A percentile compares a stretch with the other conserved stretches of the same genome.
Conservation (phyloP, 2,113 vertebrate genomes). For the Agelaius phoeniceus region DNA sequence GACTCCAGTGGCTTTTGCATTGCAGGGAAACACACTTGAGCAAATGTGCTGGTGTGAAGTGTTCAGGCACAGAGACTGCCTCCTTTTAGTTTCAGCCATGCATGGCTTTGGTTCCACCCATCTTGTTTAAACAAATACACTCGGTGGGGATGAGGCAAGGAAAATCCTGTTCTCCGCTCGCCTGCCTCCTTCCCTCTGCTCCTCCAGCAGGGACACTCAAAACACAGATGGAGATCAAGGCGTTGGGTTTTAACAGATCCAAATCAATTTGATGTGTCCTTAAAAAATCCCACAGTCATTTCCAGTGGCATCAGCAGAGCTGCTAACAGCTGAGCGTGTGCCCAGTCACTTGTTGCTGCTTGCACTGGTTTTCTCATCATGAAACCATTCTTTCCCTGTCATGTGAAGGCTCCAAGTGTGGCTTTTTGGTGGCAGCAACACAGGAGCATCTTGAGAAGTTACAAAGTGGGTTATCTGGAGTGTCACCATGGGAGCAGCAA, state of each 20-base stretch:
- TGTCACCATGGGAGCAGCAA: background rate
- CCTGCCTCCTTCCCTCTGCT: constrained; percentile 49
- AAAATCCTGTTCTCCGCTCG: constrained; percentile 58
- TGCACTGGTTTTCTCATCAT: background rate
- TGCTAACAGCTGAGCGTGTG: background rate
- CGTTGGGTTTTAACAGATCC: constrained; percentile 37
- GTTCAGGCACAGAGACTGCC: background rate
- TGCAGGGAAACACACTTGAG: background rate
- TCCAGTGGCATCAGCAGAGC: constrained; percentile 20
- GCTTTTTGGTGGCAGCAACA: background rate
- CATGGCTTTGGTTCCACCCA: constrained; percentile 45
- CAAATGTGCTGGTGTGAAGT: constrained; percentile 22
- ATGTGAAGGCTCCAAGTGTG: background rate
- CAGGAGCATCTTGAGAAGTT: background rate
- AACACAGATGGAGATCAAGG: constrained; percentile 56
- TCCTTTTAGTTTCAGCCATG: constrained; percentile 60
- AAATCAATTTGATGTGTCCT: constrained; percentile 50
- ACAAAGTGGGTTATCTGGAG: background rate
- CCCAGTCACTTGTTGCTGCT: constrained; percentile 4
- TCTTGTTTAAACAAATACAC: constrained; percentile 53
- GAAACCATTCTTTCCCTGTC: background rate
- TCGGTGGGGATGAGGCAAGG: constrained; percentile 46
- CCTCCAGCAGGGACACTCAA: constrained; percentile 32
- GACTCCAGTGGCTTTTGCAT: background rate
- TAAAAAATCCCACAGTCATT: constrained; percentile 50